phyloP scores from a whole-genome alignment of 2,797 vertebrate genomes.

The Gadopsis bispinosus region DNA sequence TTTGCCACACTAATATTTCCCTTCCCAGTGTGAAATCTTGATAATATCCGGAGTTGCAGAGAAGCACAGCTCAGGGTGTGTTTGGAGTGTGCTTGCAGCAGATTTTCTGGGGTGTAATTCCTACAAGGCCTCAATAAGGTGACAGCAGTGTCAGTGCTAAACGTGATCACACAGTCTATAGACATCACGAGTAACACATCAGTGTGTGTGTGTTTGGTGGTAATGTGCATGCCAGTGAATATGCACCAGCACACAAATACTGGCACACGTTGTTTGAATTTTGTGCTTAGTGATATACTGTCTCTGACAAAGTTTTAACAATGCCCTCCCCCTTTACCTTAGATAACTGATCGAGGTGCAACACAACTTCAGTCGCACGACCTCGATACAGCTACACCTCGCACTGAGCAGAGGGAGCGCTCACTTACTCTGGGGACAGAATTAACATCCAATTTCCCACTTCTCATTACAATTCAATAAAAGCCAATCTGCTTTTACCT shows the following conservation, averaged over 20 bases:
- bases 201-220: slow-evolving; percentile 23
- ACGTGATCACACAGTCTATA: slow-evolving; percentile 69
- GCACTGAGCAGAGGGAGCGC: slow-evolving; percentile 64
- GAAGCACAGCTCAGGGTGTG: slow-evolving; percentile 76
- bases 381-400: slow-evolving; percentile 73
- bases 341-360: slow-evolving; percentile 70
- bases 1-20: slow-evolving; percentile 86
- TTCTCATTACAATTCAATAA: slow-evolving; percentile 86
- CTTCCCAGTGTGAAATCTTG: slow-evolving; percentile 84
- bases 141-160: slow-evolving; percentile 73
- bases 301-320: slow-evolving; percentile 44
- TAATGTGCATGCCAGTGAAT: slow-evolving; percentile 24
- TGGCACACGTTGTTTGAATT: slow-evolving; percentile 54
- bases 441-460: slow-evolving; percentile 83
- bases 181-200: slow-evolving; percentile 59
- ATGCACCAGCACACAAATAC: slow-evolving; percentile 52
- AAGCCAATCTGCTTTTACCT: slow-evolving; percentile 84
- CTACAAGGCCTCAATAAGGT: slow-evolving; percentile 81
- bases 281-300: slow-evolving; percentile 52
- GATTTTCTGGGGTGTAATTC: slow-evolving; percentile 79
- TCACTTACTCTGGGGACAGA: slow-evolving; percentile 77
- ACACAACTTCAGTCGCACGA: slow-evolving; percentile 65
- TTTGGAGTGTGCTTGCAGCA: slow-evolving; percentile 71
- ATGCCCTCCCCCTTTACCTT: slow-evolving; percentile 65
- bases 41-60: slow-evolving; percentile 80